Base-by-base conservation (phyloP, 2,113 vertebrate genomes). In the Romanogobio albipinnatus region DNA sequence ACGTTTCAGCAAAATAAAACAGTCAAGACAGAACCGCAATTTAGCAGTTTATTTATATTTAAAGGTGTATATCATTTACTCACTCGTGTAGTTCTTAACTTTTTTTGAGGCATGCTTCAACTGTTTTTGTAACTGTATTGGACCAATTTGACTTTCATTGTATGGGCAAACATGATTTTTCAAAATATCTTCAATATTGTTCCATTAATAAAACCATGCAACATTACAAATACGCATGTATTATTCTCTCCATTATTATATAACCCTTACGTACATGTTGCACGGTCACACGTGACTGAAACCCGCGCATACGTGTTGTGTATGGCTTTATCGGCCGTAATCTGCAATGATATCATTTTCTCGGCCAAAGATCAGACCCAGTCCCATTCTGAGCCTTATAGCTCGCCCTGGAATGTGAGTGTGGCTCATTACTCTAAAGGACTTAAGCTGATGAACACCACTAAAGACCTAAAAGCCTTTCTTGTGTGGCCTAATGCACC, bases 321-420 rank as follows among this genome's bases (percentile, higher is more conserved):
- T 45, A 39, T 49, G 66, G 49, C 17, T 82, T 87, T 90, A 87
- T 89, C 71, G 68, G 71, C 59, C 24, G 75, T 89, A 87, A 90
- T 90, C 89, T 45, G 87, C 77, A 87, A 88, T 89, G 85, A 87
- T 88, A 82, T 90, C 88, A 88, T 80, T 88, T 91, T 91, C 87
- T 80, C 77, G 9, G 64, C 62, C 70, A 76, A 84, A 89, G 86
- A 83, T 89, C 71, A 84, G 84, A 83, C 74, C 83, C 71, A 56
- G 80, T 88, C 47, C 86, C 81, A 74, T 47, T 85, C 73, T 47
- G 77, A 85, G 47, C 70, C 76, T 74, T 77, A n/a, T n/a, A 77
- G 43, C 79, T 86, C 82, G 59, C 78, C 66, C 80, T 68, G 89
- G 88, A 91, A 91, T 90, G 90, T 76, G 80, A 88, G 83, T 83